phyloP scores from a whole-genome alignment of 2,888 invertebrate genomes.

The Nysson spinosus region DNA sequence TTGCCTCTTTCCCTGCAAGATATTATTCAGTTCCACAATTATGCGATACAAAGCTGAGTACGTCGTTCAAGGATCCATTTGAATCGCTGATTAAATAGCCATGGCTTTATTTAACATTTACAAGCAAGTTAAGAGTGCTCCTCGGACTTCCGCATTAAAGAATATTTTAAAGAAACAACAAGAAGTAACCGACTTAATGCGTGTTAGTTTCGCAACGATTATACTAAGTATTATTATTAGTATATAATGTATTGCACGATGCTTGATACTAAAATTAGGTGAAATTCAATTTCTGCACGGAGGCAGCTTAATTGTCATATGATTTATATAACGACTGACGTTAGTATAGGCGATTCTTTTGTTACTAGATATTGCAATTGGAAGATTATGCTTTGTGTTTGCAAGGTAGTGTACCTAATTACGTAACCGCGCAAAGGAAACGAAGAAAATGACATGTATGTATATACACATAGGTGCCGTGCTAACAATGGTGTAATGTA shows the following conservation, averaged over 20 bases:
- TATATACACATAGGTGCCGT: constrained; percentile 29
- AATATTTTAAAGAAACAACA: too few relatives aligned
- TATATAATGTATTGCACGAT: too few relatives aligned
- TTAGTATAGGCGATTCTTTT: constrained; percentile 33
- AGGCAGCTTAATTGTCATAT: too few relatives aligned
- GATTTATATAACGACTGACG: too few relatives aligned
- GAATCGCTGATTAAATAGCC: constrained; percentile 11
- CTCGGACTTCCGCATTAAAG: background rate
- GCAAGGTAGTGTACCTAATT: constrained; percentile 43
- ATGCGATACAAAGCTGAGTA: constrained; percentile 7
- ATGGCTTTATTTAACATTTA: constrained; percentile 4
- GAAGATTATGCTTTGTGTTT: constrained; percentile 29
- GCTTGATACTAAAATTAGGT: too few relatives aligned
- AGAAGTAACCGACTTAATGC: too few relatives aligned
- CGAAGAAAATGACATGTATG: constrained; percentile 45
- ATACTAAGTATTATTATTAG: too few relatives aligned
- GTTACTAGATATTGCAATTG: constrained; percentile 25
- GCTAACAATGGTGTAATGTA: constrained; percentile 49
- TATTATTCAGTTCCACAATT: constrained; percentile 23
- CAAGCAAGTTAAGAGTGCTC: background rate
- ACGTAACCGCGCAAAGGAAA: constrained; percentile 50
- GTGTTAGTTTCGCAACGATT: too few relatives aligned
- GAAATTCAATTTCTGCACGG: background rate
- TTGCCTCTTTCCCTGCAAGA: constrained; percentile 36
- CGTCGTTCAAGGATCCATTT: constrained; percentile 2